phyloP scores from a whole-genome alignment of 35 echinoderm and acorn worm genomes.

The Eucidaris tribuloides region DNA sequence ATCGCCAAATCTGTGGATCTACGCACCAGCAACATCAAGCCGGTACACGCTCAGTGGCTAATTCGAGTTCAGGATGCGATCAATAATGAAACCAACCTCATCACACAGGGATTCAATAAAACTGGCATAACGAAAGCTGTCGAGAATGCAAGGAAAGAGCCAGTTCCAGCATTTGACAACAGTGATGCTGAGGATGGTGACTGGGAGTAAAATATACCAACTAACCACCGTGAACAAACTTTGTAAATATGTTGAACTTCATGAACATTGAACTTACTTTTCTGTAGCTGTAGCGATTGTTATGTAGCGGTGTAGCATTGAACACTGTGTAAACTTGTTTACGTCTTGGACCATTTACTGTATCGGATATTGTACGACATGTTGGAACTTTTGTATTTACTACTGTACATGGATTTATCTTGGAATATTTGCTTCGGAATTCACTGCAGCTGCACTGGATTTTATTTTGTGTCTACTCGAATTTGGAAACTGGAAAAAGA shows the following conservation, averaged over 20 bases:
- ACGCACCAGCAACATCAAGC: slow-evolving; percentile 14
- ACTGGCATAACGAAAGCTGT: background rate
- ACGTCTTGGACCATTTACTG: too few species aligned
- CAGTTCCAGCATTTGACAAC: background rate
- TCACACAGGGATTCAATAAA: background rate
- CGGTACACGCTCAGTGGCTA: slow-evolving; percentile 10
- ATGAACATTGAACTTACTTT: too few species aligned
- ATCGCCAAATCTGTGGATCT: slow-evolving; percentile 20
- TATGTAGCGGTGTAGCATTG: too few species aligned
- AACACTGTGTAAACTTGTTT: too few species aligned
- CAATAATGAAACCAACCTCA: background rate
- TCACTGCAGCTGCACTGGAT: too few species aligned
- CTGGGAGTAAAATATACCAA: background rate
- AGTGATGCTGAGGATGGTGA: background rate
- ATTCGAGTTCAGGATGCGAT: background rate
- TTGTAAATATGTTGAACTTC: slow-evolving; percentile 7
- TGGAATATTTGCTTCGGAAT: too few species aligned
- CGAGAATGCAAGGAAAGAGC: background rate
- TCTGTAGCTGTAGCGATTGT: too few species aligned
- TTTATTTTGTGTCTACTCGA: too few species aligned
- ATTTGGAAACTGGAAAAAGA: too few species aligned
- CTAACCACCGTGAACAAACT: background rate
- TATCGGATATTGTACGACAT: too few species aligned
- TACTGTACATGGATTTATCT: too few species aligned
- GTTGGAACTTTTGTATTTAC: too few species aligned